Conservation (phyloP, 2,888 invertebrate species). For the Cetonia aurata region DNA sequence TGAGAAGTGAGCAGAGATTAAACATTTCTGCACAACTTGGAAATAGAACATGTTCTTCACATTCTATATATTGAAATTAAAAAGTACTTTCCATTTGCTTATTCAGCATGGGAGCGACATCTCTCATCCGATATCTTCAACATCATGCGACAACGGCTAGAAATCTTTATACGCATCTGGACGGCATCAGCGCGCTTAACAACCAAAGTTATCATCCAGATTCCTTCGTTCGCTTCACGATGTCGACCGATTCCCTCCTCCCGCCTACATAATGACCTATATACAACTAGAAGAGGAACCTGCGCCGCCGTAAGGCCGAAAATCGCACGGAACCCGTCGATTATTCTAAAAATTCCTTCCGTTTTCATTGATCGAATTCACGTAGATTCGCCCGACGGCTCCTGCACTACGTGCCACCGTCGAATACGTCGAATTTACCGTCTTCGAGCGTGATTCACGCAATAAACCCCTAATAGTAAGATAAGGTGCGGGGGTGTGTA, state of each 20-base stretch:
- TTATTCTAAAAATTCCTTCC: constrained; percentile 21
- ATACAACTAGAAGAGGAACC: constrained; percentile 34
- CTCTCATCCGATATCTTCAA: neutral
- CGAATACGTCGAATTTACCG: constrained; percentile 17
- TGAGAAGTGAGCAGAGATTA: too few relatives aligned
- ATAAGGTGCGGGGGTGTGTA: constrained; percentile 56
- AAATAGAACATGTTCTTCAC: too few relatives aligned
- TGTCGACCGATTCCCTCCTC: constrained; percentile 29
- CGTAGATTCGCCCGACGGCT: neutral
- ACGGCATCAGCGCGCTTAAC: neutral
- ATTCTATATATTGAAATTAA: too few relatives aligned
- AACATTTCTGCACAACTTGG: too few relatives aligned
- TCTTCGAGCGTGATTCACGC: constrained; percentile 19
- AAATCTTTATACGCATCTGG: neutral
- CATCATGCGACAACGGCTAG: neutral
- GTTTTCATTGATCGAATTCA: constrained; percentile 43
- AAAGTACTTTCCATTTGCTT: too few relatives aligned
- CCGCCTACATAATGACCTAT: constrained; percentile 41
- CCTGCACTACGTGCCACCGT: neutral
- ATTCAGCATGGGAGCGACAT: constrained; percentile 8
- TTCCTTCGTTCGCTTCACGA: constrained; percentile 13
- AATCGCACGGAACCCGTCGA: constrained; percentile 22
- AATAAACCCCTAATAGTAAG: constrained; percentile 38
- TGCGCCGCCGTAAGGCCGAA: constrained; percentile 41
- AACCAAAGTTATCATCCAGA: neutral